Evolutionary conservation across 1,140 invertebrate genomes (phyloP), one percentile per base, ranked within the genome.

Genomic region (Drosophila prosaltans): DNA sequence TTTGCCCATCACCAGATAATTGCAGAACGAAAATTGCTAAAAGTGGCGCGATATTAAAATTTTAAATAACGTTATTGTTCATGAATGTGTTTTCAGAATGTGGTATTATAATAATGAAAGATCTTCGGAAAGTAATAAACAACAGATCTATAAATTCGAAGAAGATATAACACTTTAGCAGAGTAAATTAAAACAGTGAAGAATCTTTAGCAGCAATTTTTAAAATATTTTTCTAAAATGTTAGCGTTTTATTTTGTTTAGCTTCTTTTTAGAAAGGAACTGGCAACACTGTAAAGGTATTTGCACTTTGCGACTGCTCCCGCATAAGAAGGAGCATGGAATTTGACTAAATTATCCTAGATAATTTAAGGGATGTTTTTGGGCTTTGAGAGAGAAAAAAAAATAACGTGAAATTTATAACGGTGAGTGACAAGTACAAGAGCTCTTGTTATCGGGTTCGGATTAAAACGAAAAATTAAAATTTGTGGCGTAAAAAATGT

Each of bases 401-500:
- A 9, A 10, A 51, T 26, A 24, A 26, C 21, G 8, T 51, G 6
- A 26, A 51, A 26, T 21, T 51, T 51, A 10, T 51, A 26, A 26
- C 45, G 21, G 45, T 51, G 45, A 51, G 21, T 51, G 21, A 51
- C 45, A 51, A 51, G 45, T 51, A 24, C 45, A 24, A 9, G 21
- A 26, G 45, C 9, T 16, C 7, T 21, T 48, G 43, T 21, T 21
- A 51, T 51, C 45, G 45, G 16, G 16, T 9, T 26, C 45, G 45
- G 24, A 21, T 26, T 51, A 51, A 51, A 10, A 24, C 8, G 16
- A 3, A 51, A 26, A 51, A 51, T 26, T 26, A 9, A 4, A 26
- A 10, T 51, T 48, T 51, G 21, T 51, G 45, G 8, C 45, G 45
- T 51, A 26, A 51, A 51, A 51, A 51, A 51, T 51, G 45, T 9